A percentile compares a stretch with the other conserved stretches of the same genome.
Evolutionary conservation across 2,888 invertebrate species (phyloP).

Genomic region (Erebia palarica): DNA sequence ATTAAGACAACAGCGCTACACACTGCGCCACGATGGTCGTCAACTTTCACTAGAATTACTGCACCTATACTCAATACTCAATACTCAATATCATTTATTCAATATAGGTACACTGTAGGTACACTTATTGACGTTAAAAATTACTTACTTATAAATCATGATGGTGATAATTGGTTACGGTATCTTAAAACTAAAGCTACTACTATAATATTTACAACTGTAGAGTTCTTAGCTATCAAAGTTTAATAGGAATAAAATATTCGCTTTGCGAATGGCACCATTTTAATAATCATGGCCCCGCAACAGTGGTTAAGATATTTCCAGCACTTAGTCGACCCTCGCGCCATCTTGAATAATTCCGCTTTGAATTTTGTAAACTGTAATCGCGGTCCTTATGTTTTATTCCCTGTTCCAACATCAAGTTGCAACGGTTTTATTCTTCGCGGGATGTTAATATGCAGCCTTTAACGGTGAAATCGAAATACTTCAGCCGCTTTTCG

Average conservation of each 20-base stretch:
- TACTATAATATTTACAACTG: too few species aligned
- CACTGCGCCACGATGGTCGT: too few species aligned
- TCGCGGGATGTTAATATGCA: not conserved
- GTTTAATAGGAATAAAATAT: not conserved
- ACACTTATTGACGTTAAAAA: too few species aligned
- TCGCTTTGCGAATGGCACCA: not conserved
- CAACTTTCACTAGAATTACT: too few species aligned
- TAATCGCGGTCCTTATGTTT: not conserved
- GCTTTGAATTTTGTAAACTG: not conserved
- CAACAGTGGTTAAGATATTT: not conserved
- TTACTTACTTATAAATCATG: too few species aligned
- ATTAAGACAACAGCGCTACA: too few species aligned
- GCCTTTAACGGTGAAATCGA: not conserved
- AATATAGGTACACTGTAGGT: too few species aligned
- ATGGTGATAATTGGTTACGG: too few species aligned
- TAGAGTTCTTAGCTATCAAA: too few species aligned
- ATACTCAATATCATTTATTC: too few species aligned
- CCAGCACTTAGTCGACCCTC: not conserved
- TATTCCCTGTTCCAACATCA: not conserved
- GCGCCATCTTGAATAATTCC: not conserved
- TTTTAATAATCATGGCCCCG: not conserved
- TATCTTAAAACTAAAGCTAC: too few species aligned
- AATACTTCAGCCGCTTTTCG: not conserved
- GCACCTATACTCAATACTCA: too few species aligned
- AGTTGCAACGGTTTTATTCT: conserved; percentile 4